phyloP scores from a whole-genome alignment of 1,140 invertebrate genomes.

The Helicoverpa armigera region DNA sequence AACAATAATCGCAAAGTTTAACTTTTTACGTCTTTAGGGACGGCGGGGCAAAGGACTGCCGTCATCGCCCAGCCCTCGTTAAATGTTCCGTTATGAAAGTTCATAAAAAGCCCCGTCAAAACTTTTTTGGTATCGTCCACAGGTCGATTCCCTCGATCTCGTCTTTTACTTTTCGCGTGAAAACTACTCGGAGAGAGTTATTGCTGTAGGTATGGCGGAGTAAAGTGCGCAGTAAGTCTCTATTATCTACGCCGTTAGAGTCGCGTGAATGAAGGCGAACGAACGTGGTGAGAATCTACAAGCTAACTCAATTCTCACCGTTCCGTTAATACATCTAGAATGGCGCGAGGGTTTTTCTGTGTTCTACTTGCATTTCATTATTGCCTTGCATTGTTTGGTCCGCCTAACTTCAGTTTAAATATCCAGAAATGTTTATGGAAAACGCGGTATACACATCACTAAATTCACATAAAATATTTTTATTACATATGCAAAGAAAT shows the following conservation, averaged over 20 bases:
- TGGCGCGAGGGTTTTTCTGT: constrained; percentile 56
- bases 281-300: constrained; percentile 80
- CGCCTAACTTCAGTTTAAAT: background rate
- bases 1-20: constrained; percentile 51
- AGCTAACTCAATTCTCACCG: constrained; percentile 72
- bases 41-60: constrained; percentile 31
- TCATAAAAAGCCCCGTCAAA: constrained; percentile 55
- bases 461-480: too few species aligned
- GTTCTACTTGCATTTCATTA: constrained; percentile 59
- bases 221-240: constrained; percentile 85
- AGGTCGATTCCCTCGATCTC: constrained; percentile 59
- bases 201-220: constrained; percentile 78
- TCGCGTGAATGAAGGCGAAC: constrained; percentile 80
- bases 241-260: constrained; percentile 84
- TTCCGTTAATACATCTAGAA: constrained; percentile 67
- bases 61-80: constrained; percentile 49
- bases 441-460: too few species aligned
- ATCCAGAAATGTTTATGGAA: background rate
- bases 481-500: too few species aligned
- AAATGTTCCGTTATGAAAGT: constrained; percentile 53
- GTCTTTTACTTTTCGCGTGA: constrained; percentile 68
- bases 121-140: constrained; percentile 61
- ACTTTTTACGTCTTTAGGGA: constrained; percentile 49
- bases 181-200: constrained; percentile 78
- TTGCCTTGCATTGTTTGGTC: constrained; percentile 17